Conservation (phyloP, 2,888 invertebrate species). For the Acronicta leporina region DNA sequence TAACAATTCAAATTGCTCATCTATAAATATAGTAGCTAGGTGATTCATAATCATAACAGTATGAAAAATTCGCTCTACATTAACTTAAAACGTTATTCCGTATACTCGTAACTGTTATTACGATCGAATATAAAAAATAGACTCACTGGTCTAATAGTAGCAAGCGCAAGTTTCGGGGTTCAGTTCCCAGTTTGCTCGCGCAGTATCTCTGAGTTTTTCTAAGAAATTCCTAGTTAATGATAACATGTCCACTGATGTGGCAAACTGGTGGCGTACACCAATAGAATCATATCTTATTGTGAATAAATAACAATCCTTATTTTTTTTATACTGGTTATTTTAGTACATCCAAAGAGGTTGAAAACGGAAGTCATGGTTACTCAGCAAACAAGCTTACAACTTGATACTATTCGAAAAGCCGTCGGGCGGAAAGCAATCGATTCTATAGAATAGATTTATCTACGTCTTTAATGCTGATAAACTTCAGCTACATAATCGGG, state of each 20-base stretch:
- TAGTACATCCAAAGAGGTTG: neutral
- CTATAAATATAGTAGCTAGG: conserved; percentile 29
- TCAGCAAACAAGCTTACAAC: neutral
- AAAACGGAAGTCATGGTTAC: conserved; percentile 1
- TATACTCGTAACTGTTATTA: conserved; percentile 13
- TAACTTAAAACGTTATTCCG: conserved; percentile 6
- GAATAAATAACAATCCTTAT: neutral
- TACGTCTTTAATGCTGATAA: neutral
- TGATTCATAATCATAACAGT: conserved; percentile 38
- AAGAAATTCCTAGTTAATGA: no score
- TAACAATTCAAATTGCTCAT: conserved; percentile 44
- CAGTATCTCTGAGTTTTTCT: no score
- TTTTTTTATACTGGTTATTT: neutral
- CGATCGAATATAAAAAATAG: conserved; percentile 12
- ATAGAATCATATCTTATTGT: neutral
- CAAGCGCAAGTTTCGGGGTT: no score
- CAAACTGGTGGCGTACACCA: no score
- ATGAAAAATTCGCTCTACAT: conserved; percentile 29
- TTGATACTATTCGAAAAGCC: neutral
- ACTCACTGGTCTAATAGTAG: no score
- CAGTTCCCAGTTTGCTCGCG: no score
- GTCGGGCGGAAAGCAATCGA: neutral
- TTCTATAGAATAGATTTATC: neutral
- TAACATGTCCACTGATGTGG: no score
- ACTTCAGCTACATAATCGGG: neutral